phyloP scores from a whole-genome alignment of 53 echinoderm and acorn worm species.

The Paracentrotus lividus region DNA sequence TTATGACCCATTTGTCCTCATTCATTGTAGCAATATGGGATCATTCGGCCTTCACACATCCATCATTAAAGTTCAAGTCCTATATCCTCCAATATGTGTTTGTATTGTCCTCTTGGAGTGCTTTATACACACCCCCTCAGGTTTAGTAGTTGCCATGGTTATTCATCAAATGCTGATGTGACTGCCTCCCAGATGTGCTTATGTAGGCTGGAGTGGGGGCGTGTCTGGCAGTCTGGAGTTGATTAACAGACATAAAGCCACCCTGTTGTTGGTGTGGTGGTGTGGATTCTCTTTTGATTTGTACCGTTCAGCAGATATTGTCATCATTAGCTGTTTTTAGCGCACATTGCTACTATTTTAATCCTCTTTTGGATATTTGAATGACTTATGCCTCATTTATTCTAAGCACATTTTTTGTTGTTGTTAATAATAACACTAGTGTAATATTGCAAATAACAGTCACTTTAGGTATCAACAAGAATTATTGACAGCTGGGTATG shows the following conservation, averaged over 20 bases:
- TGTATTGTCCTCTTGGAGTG: slow-evolving; percentile 18
- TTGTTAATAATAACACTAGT: too few relatives aligned
- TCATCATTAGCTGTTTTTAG: not conserved
- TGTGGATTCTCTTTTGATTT: not conserved
- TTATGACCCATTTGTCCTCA: too few relatives aligned
- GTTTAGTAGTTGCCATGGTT: not conserved
- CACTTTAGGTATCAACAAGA: too few relatives aligned
- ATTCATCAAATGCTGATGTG: not conserved
- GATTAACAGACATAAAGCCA: not conserved
- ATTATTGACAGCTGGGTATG: too few relatives aligned
- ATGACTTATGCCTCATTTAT: too few relatives aligned
- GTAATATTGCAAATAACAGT: too few relatives aligned
- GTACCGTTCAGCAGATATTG: not conserved
- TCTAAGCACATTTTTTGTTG: too few relatives aligned
- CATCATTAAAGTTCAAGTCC: not conserved
- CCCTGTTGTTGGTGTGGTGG: not conserved
- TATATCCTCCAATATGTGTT: not conserved
- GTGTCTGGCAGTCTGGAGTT: not conserved
- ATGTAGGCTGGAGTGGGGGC: not conserved
- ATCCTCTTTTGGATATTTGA: too few relatives aligned
- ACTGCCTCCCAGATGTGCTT: not conserved
- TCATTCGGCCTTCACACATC: not conserved
- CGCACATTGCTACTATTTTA: too few relatives aligned
- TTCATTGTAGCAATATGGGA: not conserved
- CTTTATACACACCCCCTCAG: slow-evolving; percentile 14